Evolutionary conservation across 2,888 invertebrate species (phyloP).

Genomic region (Marronus borbonicus): DNA sequence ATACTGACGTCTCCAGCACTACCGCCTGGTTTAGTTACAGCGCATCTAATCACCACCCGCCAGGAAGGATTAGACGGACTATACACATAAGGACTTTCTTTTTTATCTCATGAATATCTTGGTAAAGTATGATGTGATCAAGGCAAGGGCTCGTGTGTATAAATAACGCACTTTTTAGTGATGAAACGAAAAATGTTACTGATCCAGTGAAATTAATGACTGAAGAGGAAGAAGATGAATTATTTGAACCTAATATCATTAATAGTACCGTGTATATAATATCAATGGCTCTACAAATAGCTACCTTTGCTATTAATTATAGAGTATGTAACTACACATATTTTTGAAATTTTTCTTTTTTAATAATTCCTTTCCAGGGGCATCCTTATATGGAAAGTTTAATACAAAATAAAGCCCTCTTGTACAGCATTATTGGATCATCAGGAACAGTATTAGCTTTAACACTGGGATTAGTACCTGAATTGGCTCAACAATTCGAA

Average conservation of each 20-base stretch:
- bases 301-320: slow-evolving; percentile 99
- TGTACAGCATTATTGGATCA: slow-evolving; percentile 92
- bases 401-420: slow-evolving; percentile 89
- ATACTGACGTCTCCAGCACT: too few species aligned
- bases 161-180: slow-evolving; percentile 36
- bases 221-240: slow-evolving; percentile 83
- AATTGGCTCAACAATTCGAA: slow-evolving; percentile 92
- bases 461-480: slow-evolving; percentile 88
- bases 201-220: slow-evolving; percentile 55
- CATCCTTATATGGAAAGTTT: slow-evolving; percentile 99
- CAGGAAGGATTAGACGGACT: too few species aligned
- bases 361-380: slow-evolving; percentile 77
- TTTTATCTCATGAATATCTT: too few species aligned
- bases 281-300: slow-evolving; percentile 96
- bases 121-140: too few species aligned
- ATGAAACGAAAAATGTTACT: slow-evolving; percentile 53
- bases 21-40: too few species aligned
- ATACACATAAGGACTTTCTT: too few species aligned
- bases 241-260: slow-evolving; percentile 93
- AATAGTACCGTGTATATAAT: slow-evolving; percentile 99
- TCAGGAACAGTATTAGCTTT: slow-evolving; percentile 87
- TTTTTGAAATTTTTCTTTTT: slow-evolving; percentile 19
- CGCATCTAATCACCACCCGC: too few species aligned
- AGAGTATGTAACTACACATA: slow-evolving; percentile 77
- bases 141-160: too few species aligned